Base-by-base conservation (phyloP, 2,888 invertebrate species). In the Chromoteleia sp. region DNA sequence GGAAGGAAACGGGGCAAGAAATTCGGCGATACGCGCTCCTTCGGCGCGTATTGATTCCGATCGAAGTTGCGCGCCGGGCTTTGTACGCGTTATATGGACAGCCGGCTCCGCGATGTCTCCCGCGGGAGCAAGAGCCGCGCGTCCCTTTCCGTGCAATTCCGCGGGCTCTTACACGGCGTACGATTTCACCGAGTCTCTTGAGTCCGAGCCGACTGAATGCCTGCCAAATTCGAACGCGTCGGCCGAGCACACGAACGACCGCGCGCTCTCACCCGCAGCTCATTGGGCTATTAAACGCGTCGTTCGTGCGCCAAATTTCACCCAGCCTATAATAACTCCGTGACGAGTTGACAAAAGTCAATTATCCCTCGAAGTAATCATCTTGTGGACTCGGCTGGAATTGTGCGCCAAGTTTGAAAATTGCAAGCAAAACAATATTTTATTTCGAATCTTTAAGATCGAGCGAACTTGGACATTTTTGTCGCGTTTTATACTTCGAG, bases 201-300 rank as follows among this genome's bases (percentile, higher is more conserved):
- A 76, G 67, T 43, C 67, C 25, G 19, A 67, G 41, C n/a, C 52
- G 30, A 45, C 45, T 76, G 76, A 68, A 76, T 54, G 59, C 43
- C 76, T 50, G 76, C 76, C 67, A 76, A 76, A 75, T 75, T 75
- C 43, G 39, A 67, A 36, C 30, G 29, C 61, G 61, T 52, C 61
- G 58, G 8, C 17, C 36, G 17, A 48, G 48, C 25, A 29, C 15
- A 25, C 36, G 39, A 70, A 48, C 71, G 17, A 43, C 65, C 65
- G 21, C 25, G 17, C 14, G 17, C 45, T 63, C 30, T 63, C 30
- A 63, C 33, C 54, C 63, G 17, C 36, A 63, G 41, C 25, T 19
- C 45, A 30, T 19, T 15, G 41, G 33, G 41, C 73, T 56, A 65
- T 74, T 74, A 74, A 74, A 65, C 48, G 36, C 52, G 52, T 61